phyloP scores from a whole-genome alignment of 1,140 invertebrate genomes.

The Drosophila lacteicornis region DNA sequence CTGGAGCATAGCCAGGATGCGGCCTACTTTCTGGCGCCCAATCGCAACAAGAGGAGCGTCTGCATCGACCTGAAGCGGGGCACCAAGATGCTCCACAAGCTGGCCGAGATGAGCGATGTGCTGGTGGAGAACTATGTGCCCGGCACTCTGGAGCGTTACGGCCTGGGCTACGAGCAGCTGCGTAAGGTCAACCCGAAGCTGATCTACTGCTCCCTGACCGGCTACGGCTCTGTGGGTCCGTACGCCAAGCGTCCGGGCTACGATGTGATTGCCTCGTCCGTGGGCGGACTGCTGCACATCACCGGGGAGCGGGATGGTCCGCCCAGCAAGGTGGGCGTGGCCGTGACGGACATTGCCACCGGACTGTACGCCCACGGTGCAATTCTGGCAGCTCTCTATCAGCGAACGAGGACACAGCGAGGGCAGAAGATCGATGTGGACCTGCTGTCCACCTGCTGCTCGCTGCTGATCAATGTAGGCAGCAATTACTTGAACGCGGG shows the following conservation, averaged over 20 bases:
- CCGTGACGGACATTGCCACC: conserved; percentile 96
- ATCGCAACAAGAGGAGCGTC: conserved; percentile 98
- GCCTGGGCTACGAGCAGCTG: conserved; percentile 92
- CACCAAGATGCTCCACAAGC: conserved; percentile 89
- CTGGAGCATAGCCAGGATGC: conserved; percentile 89
- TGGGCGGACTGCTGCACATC: conserved; percentile 95
- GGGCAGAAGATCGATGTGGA: conserved; percentile 98
- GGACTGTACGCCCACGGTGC: conserved; percentile 98
- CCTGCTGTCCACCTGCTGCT: conserved; percentile 96
- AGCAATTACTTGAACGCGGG: conserved; percentile 96
- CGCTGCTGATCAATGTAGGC: conserved; percentile 94
- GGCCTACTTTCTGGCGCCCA: conserved; percentile 94
- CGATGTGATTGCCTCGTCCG: conserved; percentile 97
- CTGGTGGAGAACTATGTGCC: conserved; percentile 98
- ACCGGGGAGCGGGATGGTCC: conserved; percentile 94
- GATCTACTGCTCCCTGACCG: conserved; percentile 97
- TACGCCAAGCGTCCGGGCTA: conserved; percentile 95
- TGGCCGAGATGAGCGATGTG: conserved; percentile 93
- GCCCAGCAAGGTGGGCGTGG: conserved; percentile 96
- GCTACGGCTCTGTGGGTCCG: conserved; percentile 95
- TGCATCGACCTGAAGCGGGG: conserved; percentile 95
- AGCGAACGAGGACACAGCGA: conserved; percentile 90
- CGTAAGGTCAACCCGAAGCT: conserved; percentile 90
- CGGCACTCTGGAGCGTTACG: conserved; percentile 92
- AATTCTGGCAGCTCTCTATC: conserved; percentile 95